phyloP scores from a whole-genome alignment of 2,888 invertebrate species.

The Epirrhoe tristata region DNA sequence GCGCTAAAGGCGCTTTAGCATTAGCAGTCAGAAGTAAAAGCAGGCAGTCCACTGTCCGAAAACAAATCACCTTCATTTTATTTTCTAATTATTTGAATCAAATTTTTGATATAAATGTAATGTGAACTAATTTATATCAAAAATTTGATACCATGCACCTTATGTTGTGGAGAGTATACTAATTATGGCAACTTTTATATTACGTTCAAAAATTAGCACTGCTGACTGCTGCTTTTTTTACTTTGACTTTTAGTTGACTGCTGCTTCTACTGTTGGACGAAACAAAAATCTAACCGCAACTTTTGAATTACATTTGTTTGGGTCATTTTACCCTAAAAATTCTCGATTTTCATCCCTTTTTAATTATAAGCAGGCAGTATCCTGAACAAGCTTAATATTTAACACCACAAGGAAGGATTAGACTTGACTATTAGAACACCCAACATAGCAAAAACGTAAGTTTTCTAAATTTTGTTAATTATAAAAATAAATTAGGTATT shows the following conservation, averaged over 20 bases:
- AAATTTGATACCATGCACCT: background rate
- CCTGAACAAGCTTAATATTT: background rate
- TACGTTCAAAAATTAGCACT: slow-evolving; percentile 3
- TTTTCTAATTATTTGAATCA: too few species aligned
- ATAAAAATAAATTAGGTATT: background rate
- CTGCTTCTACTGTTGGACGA: slow-evolving; percentile 1
- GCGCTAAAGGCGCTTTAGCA: too few species aligned
- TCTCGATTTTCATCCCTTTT: background rate
- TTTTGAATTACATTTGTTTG: background rate
- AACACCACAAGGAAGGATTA: background rate
- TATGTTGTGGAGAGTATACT: background rate
- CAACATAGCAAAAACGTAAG: background rate
- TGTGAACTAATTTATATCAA: too few species aligned
- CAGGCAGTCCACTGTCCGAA: too few species aligned
- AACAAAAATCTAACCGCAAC: slow-evolving; percentile 19
- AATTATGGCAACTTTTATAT: slow-evolving; percentile 1
- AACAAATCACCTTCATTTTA: too few species aligned
- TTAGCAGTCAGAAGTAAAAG: too few species aligned
- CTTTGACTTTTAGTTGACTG: background rate
- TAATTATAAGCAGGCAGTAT: background rate
- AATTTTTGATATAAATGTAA: too few species aligned
- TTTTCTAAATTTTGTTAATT: background rate
- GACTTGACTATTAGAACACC: background rate
- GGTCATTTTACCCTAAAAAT: background rate
- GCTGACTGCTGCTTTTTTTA: background rate